phyloP scores from a whole-genome alignment of 2,113 vertebrate genomes.

The Aspidoscelis tigris region DNA sequence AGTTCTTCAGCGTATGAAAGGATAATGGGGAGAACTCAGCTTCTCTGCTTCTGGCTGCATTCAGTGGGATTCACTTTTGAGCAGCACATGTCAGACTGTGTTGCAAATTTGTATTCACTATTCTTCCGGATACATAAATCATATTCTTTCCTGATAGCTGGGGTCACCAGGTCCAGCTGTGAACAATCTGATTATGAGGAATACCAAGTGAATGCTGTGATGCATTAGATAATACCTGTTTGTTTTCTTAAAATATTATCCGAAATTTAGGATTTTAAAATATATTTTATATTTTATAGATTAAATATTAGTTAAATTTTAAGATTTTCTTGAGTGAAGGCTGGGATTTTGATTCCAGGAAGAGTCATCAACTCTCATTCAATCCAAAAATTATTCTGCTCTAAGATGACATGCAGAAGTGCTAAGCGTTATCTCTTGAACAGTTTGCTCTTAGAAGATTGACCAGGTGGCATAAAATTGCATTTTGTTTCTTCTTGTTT shows the following conservation, averaged over 20 bases:
- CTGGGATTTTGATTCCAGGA: background rate
- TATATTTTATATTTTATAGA: no score
- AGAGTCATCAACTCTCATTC: background rate
- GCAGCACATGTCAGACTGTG: background rate
- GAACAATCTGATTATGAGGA: no score
- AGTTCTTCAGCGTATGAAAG: background rate
- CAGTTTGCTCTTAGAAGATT: slow-evolving; percentile 41
- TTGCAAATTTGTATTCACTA: no score
- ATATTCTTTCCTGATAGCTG: no score
- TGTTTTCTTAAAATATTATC: background rate
- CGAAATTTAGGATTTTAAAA: background rate
- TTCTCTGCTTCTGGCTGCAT: background rate
- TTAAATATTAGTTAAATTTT: no score
- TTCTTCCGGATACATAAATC: no score
- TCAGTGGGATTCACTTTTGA: background rate
- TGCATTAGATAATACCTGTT: no score
- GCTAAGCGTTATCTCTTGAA: slow-evolving; percentile 9
- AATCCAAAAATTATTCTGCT: slow-evolving; percentile 38
- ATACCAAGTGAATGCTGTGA: no score
- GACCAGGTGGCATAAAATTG: slow-evolving; percentile 23
- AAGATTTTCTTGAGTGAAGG: background rate
- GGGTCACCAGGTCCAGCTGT: no score
- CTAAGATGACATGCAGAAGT: slow-evolving; percentile 8
- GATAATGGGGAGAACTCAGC: background rate
- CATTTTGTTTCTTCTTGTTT: slow-evolving; percentile 29